Conservation (phyloP, 2,888 invertebrate genomes). For the Caenorhabditis doughertyi region DNA sequence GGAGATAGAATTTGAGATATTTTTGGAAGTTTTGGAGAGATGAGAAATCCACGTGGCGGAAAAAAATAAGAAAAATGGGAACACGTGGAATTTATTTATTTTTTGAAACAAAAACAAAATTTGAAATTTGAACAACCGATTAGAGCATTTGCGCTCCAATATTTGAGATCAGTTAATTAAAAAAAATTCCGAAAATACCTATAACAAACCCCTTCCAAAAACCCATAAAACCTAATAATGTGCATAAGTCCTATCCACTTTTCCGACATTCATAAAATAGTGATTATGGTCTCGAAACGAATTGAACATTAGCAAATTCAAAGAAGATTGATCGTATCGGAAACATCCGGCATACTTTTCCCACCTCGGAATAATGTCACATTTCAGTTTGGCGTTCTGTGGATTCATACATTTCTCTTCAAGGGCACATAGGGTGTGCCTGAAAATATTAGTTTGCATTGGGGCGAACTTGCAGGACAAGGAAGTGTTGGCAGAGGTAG, state of each 20-base stretch:
- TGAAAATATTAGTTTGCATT: neutral
- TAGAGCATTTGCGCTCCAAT: too few relatives aligned
- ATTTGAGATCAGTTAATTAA: too few relatives aligned
- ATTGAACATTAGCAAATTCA: slow-evolving; percentile 47
- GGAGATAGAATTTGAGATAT: too few relatives aligned
- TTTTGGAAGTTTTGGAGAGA: too few relatives aligned
- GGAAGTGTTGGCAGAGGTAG: neutral
- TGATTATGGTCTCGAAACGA: slow-evolving; percentile 43
- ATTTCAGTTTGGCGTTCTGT: slow-evolving; percentile 31
- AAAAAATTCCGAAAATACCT: neutral
- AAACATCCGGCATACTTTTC: slow-evolving; percentile 39
- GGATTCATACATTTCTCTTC: slow-evolving; percentile 54
- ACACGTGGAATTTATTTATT: too few relatives aligned
- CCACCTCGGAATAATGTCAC: slow-evolving; percentile 38
- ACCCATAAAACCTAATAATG: slow-evolving; percentile 12
- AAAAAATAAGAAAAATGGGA: too few relatives aligned
- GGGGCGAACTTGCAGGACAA: neutral
- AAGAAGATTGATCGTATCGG: slow-evolving; percentile 49
- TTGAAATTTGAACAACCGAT: too few relatives aligned
- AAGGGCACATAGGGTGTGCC: slow-evolving; percentile 41
- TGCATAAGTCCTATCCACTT: slow-evolving; percentile 23
- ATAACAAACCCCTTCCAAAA: neutral
- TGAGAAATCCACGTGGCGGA: too few relatives aligned
- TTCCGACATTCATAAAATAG: slow-evolving; percentile 40
- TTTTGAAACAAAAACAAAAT: too few relatives aligned